Evolutionary conservation across 2,888 invertebrate genomes (phyloP), one percentile per base, ranked within the genome.

Genomic region (Gymnocheta viridis): DNA sequence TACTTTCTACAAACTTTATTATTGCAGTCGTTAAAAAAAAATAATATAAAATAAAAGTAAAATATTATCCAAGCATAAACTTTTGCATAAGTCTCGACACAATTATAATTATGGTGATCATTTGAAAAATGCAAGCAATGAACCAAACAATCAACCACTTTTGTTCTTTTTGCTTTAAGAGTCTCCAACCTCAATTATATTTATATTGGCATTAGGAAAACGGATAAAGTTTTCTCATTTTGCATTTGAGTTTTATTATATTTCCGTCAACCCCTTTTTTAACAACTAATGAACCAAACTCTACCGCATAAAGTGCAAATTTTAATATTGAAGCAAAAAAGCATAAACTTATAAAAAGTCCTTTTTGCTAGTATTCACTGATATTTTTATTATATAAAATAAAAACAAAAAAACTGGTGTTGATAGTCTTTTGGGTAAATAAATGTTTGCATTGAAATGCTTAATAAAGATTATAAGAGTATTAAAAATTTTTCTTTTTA

Each of bases 181-280:
- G 41, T 69, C 69, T 38, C 9, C 58, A 49, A 56, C 60, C 44
- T 44, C 19, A 62, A 60, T 62, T 67, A 17, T 44, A 32, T 64
- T 66, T 47, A 49, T 62, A 62, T 54, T 74, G 41, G 51, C 17
- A 47, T 49, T 12, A 24, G 22, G 27, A 14, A 62, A 58, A 56
- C 17, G 29, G 47, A 82, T 58, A 74, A 82, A 73, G 38, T 78
- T 82, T 76, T 19, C 2, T 49, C 22, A 44, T 58, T 54, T 72
- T 62, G 41, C 78, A 82, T 79, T 79, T 79, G 41, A 74, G 51
- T 74, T 74, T 82, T 66, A 64, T 79, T 82, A 49, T 82, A 49
- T 62, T 47, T 62, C 54, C 56, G 35, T 54, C 62, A 62, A 78
- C 54, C 44, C 67, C 35, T 74, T 62, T 64, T 41, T 22, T 49